Evolutionary conservation across 2,888 invertebrate genomes (phyloP), one percentile per base, ranked within the genome.

Genomic region (Disparrhopalites patrizii): DNA sequence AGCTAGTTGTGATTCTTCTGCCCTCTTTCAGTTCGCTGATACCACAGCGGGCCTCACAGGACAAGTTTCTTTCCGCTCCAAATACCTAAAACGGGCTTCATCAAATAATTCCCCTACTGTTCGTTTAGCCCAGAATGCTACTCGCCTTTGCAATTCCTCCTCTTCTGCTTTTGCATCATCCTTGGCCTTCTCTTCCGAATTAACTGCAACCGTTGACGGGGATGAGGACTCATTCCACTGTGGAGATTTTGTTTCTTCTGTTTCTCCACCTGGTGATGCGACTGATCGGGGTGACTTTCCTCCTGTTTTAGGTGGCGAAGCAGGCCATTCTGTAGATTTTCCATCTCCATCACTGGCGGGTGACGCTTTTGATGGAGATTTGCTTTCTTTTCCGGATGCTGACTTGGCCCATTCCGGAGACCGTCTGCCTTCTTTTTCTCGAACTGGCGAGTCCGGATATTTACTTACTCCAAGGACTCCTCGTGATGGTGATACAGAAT

Each of bases 81-180:
- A 71, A 69, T 78, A 78, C 33, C 78, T 71, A 23, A 76, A 83
- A 31, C 90, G 78, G 18, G 93, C 91, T 65, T 85, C 87, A 66
- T 89, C 87, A 79, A 88, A 90, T 2, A 85, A 83, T 57, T 83
- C 84, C 7, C 90, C 93, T 18, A 92, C 86, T 30, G 92, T 93
- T 74, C 92, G 83, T 77, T 93, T 93, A 76, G 87, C 85, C 90
- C 91, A 92, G 77, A 87, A 85, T 68, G 84, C 80, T 81, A 87
- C 87, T 10, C 82, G 81, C 76, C 81, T 80, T 18, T 64, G 69
- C 33, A 43, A 62, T 30, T 68, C 63, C 65, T 47, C 18, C 40
- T 27, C 50, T 10, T 25, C 38, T 38, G 7, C 28, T 23, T 4
- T 65, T 56, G 31, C 47, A 13, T 20, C 38, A 30, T 61, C 28